Conservation (phyloP, 2,797 vertebrate species). For the Eulemur rubriventer region DNA sequence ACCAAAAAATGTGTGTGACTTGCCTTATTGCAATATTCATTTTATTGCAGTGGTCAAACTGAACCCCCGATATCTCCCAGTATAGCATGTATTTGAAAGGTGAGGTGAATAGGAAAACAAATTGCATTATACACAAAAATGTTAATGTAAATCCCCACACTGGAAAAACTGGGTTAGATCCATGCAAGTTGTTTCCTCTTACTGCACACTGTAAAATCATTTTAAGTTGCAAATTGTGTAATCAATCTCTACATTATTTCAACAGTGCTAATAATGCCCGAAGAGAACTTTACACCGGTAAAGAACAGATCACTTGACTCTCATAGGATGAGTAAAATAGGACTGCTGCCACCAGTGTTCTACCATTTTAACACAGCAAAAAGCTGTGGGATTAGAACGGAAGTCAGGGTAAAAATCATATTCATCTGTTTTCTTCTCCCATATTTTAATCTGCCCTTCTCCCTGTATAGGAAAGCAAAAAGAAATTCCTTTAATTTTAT, state of each 20-base stretch:
- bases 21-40: too few relatives aligned
- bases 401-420: background rate
- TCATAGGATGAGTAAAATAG: background rate
- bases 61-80: too few relatives aligned
- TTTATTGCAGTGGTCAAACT: too few relatives aligned
- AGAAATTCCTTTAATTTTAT: background rate
- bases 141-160: background rate
- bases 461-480: background rate
- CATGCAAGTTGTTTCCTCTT: background rate
- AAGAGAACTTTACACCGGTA: background rate
- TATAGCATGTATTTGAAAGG: background rate
- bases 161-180: background rate
- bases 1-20: too few relatives aligned
- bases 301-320: background rate
- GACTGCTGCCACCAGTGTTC: background rate
- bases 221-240: background rate
- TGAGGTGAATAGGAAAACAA: background rate
- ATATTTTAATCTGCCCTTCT: background rate
- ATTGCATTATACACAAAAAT: background rate
- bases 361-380: background rate
- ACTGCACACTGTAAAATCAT: background rate
- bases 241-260: background rate
- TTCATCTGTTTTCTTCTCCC: background rate
- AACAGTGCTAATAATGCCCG: background rate
- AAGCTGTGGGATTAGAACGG: background rate